Conservation (phyloP, 1,140 invertebrate genomes). For the Diabrotica virgifera region DNA sequence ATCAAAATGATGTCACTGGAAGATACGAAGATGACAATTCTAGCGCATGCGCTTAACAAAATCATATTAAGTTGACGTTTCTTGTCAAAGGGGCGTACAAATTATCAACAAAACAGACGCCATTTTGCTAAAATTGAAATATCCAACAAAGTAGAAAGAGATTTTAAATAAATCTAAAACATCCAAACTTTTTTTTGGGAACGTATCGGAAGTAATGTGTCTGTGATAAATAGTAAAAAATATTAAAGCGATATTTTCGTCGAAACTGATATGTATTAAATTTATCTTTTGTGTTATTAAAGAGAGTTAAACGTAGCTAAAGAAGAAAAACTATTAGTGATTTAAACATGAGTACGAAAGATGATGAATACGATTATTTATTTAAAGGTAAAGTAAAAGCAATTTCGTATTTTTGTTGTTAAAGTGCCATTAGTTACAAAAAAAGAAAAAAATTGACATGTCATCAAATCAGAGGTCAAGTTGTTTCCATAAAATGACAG, state of each 20-base stretch:
- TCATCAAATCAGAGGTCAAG: slow-evolving; percentile 44
- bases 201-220: slow-evolving; percentile 35
- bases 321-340: slow-evolving; percentile 13
- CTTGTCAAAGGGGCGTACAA: slow-evolving; percentile 41
- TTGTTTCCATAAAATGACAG: slow-evolving; percentile 12
- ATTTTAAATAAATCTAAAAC: slow-evolving; percentile 28
- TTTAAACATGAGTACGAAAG: slow-evolving; percentile 86
- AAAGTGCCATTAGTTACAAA: not conserved
- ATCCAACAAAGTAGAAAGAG: slow-evolving; percentile 26
- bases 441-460: slow-evolving; percentile 33
- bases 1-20: not conserved
- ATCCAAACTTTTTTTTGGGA: slow-evolving; percentile 29
- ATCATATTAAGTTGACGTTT: slow-evolving; percentile 10
- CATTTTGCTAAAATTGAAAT: slow-evolving; percentile 39
- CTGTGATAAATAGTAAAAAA: slow-evolving; percentile 42
- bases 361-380: slow-evolving; percentile 99
- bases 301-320: slow-evolving; percentile 17
- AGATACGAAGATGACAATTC: slow-evolving; percentile 1
- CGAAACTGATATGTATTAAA: slow-evolving; percentile 40
- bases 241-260: slow-evolving; percentile 35
- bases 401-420: slow-evolving; percentile 14
- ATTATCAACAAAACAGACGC: slow-evolving; percentile 40
- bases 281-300: slow-evolving; percentile 29
- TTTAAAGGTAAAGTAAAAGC: slow-evolving; percentile 87
- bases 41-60: slow-evolving; percentile 23